Base-by-base conservation (phyloP, 1,140 invertebrate genomes). In the Procambarus clarkii region DNA sequence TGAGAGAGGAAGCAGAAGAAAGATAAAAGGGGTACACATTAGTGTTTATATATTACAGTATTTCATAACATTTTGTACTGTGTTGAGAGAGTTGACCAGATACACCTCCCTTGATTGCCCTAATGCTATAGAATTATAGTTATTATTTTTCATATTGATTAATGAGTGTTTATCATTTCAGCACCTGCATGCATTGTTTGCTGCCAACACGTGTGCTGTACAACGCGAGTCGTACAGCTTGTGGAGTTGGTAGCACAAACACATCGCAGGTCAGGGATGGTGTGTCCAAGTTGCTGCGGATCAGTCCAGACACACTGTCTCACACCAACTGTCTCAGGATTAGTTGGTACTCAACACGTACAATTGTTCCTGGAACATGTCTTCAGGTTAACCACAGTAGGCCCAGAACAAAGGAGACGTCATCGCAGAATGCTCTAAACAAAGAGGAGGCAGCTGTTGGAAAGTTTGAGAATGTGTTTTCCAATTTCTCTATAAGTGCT, bases 101-200 rank as follows among this genome's bases (percentile, higher is more conserved):
- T 34, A 34, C 18, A 18, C 60, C 18, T 54, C 50, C 5, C 1
- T 54, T 9, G 50, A 54, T 54, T 54, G 50, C 50, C 50, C 13
- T 64, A 18, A 64, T 1, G 13, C 18, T 4, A 64, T 64, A 18
- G 18, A 64, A 21, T 4, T 4, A 64, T 2, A 64, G 13, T 18
- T 64, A 21, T 4, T 64, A 18, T 5, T 18, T 64, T 21, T 5
- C 18, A 5, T 64, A 18, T 64, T 64, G 4, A 4, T 18, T 64
- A 64, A 64, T 18, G 15, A 21, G 4, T 64, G 3, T 64, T 74
- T 74, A 11, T 21, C 2, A 34, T 81, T 81, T 81, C 83, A 86
- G 83, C 83, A 74, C 71, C 83, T 86, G 83, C 71, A 86, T 86
- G 83, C 69, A 76, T 86, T 76, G 83, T 50, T 86, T 44, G 83